These are phyloP conservation scores for Morinoia aosen DNA, from an alignment of 2,888 invertebrate genomes.

Conservation along the genomic window DNA sequence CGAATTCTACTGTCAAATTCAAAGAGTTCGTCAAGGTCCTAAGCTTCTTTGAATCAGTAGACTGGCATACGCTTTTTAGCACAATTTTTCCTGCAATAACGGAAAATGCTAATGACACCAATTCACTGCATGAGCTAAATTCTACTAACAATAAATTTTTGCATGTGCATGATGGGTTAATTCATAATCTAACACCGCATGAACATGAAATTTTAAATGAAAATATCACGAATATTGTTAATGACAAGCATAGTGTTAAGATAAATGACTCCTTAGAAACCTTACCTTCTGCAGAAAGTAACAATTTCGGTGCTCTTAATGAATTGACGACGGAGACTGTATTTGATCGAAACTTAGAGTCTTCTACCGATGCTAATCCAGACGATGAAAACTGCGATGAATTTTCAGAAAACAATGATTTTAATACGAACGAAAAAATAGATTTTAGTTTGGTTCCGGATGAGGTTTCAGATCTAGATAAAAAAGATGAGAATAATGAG, in stretches of 20 bases:
- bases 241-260: background rate
- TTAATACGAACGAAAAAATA: background rate
- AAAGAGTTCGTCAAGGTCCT: conserved; percentile 1
- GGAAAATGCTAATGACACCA: background rate
- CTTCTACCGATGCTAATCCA: background rate
- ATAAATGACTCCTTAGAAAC: background rate
- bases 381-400: background rate
- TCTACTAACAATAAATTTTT: background rate
- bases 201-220: background rate
- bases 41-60: background rate
- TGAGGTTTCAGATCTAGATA: background rate
- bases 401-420: background rate
- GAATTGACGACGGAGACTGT: background rate
- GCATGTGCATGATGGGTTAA: conserved; percentile 1
- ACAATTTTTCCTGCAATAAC: background rate
- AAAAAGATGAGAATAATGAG: background rate
- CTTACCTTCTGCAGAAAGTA: background rate
- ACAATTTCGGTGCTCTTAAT: background rate
- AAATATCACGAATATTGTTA: background rate
- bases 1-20: background rate
- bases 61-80: conserved; percentile 28
- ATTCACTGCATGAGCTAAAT: background rate
- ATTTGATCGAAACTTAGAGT: background rate
- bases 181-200: background rate
- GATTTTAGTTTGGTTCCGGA: background rate